Conservation (phyloP, 2,113 vertebrate genomes). For the Vulpes ferrilata region DNA sequence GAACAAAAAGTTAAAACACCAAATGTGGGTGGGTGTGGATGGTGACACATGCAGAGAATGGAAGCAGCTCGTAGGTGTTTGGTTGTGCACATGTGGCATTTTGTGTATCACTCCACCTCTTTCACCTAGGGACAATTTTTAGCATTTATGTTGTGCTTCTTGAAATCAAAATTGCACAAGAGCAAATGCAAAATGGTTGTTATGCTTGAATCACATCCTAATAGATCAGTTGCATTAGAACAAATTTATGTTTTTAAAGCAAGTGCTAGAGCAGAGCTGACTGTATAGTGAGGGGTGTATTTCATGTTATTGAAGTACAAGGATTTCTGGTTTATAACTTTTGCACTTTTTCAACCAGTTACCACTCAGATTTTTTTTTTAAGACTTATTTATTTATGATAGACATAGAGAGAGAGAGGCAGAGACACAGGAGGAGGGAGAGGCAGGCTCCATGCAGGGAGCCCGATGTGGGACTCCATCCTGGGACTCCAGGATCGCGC, state of each 20-base stretch:
- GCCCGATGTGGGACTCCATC: too few relatives aligned
- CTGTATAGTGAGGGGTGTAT: neutral
- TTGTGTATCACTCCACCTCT: neutral
- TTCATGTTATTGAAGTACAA: neutral
- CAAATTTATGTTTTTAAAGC: neutral
- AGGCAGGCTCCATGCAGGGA: too few relatives aligned
- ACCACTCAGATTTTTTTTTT: neutral
- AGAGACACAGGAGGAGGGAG: too few relatives aligned
- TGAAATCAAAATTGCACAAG: too few relatives aligned
- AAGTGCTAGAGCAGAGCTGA: neutral
- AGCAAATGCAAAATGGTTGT: neutral
- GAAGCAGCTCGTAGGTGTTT: neutral
- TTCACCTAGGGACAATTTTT: neutral
- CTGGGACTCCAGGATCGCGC: too few relatives aligned
- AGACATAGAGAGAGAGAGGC: too few relatives aligned
- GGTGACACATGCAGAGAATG: neutral
- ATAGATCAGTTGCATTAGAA: neutral
- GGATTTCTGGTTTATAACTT: neutral
- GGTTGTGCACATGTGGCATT: rapidly evolving
- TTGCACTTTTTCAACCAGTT: neutral
- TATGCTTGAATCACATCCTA: neutral
- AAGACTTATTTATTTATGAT: too few relatives aligned
- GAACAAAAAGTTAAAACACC: too few relatives aligned
- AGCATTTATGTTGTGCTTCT: neutral
- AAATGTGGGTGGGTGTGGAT: neutral